Conservation (phyloP, 2,113 vertebrate genomes). For the Daboia siamensis region DNA sequence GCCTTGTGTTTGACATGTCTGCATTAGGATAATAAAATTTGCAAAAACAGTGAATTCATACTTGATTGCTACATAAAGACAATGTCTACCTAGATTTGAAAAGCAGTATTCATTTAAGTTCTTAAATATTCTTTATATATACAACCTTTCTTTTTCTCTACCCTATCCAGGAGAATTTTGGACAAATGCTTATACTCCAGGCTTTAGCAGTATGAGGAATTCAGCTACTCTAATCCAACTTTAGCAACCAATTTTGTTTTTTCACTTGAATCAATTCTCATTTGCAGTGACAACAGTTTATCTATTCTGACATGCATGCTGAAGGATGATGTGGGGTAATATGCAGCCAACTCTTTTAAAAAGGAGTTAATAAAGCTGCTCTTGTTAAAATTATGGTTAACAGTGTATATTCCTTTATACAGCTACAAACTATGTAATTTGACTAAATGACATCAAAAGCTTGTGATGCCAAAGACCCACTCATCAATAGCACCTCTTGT, state of each 20-base stretch:
- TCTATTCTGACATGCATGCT: constrained; percentile 66
- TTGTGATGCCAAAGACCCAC: constrained; percentile 71
- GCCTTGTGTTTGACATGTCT: no score
- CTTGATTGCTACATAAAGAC: neutral
- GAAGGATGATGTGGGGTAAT: constrained; percentile 74
- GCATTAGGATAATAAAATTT: neutral
- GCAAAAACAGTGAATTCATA: neutral
- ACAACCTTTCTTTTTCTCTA: neutral
- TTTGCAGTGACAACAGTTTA: constrained; percentile 73
- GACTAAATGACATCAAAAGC: constrained; percentile 79
- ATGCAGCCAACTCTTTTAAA: constrained; percentile 74
- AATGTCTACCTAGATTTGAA: neutral
- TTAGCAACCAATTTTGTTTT: constrained; percentile 55
- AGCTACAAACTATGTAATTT: constrained; percentile 78
- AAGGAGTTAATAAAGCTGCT: constrained; percentile 77
- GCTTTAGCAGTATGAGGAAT: neutral
- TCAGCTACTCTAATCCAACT: constrained; percentile 17
- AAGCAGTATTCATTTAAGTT: constrained; percentile 8
- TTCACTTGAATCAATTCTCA: constrained; percentile 58
- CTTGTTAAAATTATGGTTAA: constrained; percentile 80
- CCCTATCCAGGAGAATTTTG: constrained; percentile 17
- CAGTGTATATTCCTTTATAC: constrained; percentile 68
- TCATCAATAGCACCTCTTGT: constrained; percentile 80
- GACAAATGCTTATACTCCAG: constrained; percentile 24
- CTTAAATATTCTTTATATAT: neutral